phyloP scores from a whole-genome alignment of 2,797 vertebrate species.

The Cossypha caffra region DNA sequence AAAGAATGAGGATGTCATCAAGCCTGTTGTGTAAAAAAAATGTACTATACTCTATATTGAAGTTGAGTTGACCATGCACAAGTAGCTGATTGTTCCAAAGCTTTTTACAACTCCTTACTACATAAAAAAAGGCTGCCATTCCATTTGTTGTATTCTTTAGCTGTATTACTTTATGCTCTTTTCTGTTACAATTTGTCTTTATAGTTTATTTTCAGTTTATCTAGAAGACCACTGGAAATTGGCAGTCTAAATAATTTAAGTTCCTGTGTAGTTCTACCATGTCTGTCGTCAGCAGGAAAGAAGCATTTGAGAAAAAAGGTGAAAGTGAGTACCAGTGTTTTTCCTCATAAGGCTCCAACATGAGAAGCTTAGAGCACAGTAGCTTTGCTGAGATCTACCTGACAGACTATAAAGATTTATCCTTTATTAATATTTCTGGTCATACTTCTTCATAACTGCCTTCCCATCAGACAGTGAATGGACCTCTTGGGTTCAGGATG shows the following conservation, averaged over 20 bases:
- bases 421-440: background rate
- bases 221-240: background rate
- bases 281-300: fast-evolving
- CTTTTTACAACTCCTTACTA: background rate
- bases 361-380: background rate
- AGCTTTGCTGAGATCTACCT: background rate
- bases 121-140: background rate
- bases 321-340: background rate
- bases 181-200: background rate
- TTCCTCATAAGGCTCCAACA: background rate
- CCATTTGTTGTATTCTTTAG: background rate
- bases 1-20: background rate
- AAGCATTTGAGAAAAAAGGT: background rate
- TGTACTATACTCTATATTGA: background rate
- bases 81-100: background rate
- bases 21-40: background rate
- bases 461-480: background rate
- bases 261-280: background rate
- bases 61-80: background rate
- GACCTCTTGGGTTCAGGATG: background rate
- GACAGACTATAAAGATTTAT: background rate
- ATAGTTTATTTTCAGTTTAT: background rate
- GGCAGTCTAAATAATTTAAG: background rate
- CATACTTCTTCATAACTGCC: too few species aligned
- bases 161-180: background rate